A percentile compares a stretch with the other conserved stretches of the same genome.
phyloP scores from a whole-genome alignment of 2,888 invertebrate species.

The Galerucella pusilla region DNA sequence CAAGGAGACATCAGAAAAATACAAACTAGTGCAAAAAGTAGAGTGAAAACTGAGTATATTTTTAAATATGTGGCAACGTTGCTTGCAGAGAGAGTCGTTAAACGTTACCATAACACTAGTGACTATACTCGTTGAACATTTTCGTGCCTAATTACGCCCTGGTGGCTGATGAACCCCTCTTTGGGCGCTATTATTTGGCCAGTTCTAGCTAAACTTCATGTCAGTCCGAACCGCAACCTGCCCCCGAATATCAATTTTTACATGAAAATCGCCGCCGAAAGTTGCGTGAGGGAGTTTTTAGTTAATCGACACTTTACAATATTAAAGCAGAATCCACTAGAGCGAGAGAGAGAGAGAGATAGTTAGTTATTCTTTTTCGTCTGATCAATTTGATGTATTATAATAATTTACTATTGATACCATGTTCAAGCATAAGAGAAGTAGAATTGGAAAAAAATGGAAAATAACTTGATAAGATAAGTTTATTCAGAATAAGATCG shows the following conservation, averaged over 20 bases:
- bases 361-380: no score
- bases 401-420: background rate
- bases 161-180: constrained; percentile 51
- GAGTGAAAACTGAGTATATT: background rate
- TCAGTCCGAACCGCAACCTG: constrained; percentile 37
- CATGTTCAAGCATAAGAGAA: no score
- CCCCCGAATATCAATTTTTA: constrained; percentile 32
- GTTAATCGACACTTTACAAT: constrained; percentile 21
- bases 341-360: no score
- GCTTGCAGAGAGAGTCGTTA: constrained; percentile 39
- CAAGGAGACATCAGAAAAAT: no score
- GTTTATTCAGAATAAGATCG: no score
- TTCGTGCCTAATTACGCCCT: constrained; percentile 53
- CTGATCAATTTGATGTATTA: background rate
- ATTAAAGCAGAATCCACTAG: constrained; percentile 3
- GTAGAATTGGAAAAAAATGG: no score
- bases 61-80: constrained; percentile 30
- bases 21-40: no score
- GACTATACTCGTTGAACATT: constrained; percentile 46
- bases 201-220: constrained; percentile 44
- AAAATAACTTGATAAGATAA: no score
- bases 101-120: constrained; percentile 44
- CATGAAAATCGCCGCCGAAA: constrained; percentile 28
- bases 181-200: constrained; percentile 46
- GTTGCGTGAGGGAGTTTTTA: constrained; percentile 15